Base-by-base conservation (phyloP, 2,888 invertebrate species). In the Ectropis crepuscularia region DNA sequence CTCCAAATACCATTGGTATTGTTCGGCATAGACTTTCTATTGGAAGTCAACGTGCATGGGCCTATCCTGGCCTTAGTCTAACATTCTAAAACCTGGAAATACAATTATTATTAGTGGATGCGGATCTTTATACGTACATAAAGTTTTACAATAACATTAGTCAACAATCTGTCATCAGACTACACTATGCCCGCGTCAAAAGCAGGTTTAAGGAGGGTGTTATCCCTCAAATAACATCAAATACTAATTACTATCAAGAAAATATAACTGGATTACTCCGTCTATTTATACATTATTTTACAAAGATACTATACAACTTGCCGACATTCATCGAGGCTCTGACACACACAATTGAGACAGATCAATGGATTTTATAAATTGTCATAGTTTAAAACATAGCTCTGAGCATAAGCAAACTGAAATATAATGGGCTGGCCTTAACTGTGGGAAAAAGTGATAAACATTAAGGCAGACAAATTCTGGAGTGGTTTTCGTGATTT, bases 111-210 rank as follows among this genome's bases (percentile, higher is more conserved):
- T 67, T 72, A 77, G 70, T 80, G 80, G 82, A 76, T 76, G 76
- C 76, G 80, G 80, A 80, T 77, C 73, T 70, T 75, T 68, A 69
- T 82, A 79, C 79, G 76, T 82, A 81, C 77, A 79, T 78, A 70
- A 74, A 74, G 75, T 73, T 78, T 79, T 71, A 75, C 64, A 72
- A 76, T 74, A 74, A 74, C 70, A 79, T 76, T 79, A 79, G 62
- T 79, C 66, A 80, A 78, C 77, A 80, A 80, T 71, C 57, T 69
- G 68, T 57, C 69, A 67, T 69, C 71, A 66, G 70, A 77, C 77
- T 74, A 78, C 71, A 67, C 70, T 65, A 72, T 48, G 75, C 80
- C 76, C 82, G 80, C 83, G 79, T 82, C 79, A 79, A 79, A 68
- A 74, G 79, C 84, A 76, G 77, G 82, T 75, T 81, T 83, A 63